A percentile compares a stretch with the other conserved stretches of the same genome.
Conservation (phyloP, 2,797 vertebrate genomes). For the Allenopithecus nigroviridis region DNA sequence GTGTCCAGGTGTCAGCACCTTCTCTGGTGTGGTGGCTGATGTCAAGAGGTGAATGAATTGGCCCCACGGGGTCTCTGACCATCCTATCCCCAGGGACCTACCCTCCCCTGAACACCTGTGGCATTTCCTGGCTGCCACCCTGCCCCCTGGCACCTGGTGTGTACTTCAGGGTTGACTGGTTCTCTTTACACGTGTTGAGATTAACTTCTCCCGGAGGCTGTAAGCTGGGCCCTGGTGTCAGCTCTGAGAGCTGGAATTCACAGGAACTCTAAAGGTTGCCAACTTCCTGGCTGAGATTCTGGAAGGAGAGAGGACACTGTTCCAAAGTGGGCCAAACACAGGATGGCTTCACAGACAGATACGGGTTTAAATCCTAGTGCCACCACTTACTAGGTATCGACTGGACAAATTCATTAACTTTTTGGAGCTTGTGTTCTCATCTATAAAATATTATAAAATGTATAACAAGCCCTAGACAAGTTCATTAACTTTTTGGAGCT, state of each 20-base stretch:
- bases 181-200: background rate
- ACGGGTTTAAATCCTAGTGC: background rate
- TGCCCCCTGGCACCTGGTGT: background rate
- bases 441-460: too few relatives aligned
- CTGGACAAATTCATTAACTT: background rate
- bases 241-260: background rate
- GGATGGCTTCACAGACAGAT: background rate
- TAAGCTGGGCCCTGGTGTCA: background rate
- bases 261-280: background rate
- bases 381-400: accelerated
- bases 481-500: background rate
- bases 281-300: too few relatives aligned
- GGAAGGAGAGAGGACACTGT: too few relatives aligned
- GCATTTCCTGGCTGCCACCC: background rate
- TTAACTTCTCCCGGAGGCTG: background rate
- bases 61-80: background rate
- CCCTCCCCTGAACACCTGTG: background rate
- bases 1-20: background rate
- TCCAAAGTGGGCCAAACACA: too few relatives aligned
- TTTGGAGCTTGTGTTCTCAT: background rate
- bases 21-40: background rate
- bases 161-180: background rate
- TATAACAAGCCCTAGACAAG: background rate
- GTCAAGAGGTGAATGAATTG: background rate
- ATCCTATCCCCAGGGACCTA: background rate